Base-by-base conservation (phyloP, 2,113 vertebrate species). In the Ia io region DNA sequence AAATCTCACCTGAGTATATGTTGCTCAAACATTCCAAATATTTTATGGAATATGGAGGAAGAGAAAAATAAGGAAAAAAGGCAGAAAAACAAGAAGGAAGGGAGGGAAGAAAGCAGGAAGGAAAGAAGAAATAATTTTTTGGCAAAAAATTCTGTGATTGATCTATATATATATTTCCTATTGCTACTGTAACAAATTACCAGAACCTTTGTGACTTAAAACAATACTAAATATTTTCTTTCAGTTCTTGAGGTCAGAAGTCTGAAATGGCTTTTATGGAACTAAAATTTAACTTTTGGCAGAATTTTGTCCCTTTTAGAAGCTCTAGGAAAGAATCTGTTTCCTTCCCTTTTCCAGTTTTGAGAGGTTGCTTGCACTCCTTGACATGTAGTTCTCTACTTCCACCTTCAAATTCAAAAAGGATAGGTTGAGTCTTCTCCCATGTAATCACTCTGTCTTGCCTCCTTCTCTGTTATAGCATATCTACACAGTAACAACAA, bases 401-500 rank as follows among this genome's bases (percentile, higher is more conserved):
- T 80, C 22, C n/a, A 71, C 40, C 69, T 94, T 76, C 80, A 95
- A 76, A 93, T 69, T 47, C 63, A 90, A 23, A 44, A 74, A 91
- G 35, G 4, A 51, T n/a, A 40, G 49, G 3, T 16, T 77, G 44
- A 73, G 16, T 51, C 61, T 84, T 91, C 40, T 35, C 53, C 59
- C 3, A 53, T 56, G 6, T n/a, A 76, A 13, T 80, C 40, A 63
- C 56, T 30, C 28, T 76, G 32, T 84, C 18, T n/a, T 90, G 40
- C 32, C 35, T 88, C 17, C 6, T 17, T 90, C 30, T 88, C 93
- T 87, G 11, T 76, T 93, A n/a, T 6, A 63, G 56, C 25, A 13
- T 9, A 84, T 51, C 77, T 40, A 71, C 1, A 77, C 4, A 88
- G 28, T 37, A 85, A 44, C 3, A 47, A 8, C 9, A 42, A 63